Evolutionary conservation across 2,113 vertebrate species (phyloP).

Genomic region (Callaeas wilsoni): DNA sequence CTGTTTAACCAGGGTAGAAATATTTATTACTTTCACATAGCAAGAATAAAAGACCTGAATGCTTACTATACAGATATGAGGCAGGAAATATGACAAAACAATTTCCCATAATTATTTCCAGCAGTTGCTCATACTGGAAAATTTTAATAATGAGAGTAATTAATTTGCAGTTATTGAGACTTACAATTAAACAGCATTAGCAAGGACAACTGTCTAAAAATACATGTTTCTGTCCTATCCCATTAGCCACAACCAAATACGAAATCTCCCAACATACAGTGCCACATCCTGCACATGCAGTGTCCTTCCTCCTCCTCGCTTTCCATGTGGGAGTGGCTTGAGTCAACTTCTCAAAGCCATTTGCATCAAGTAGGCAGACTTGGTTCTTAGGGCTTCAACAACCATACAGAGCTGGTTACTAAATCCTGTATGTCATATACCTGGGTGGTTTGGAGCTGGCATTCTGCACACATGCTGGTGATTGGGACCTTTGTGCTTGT

Average conservation of each 20-base stretch:
- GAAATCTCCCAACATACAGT: neutral
- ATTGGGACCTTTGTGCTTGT: neutral
- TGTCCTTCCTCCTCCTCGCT: neutral
- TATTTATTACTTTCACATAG: neutral
- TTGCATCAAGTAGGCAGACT: neutral
- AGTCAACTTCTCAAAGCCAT: neutral
- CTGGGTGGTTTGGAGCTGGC: neutral
- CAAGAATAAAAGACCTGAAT: neutral
- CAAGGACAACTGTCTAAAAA: slow-evolving; percentile 13
- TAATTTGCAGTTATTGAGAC: neutral
- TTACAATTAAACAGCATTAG: neutral
- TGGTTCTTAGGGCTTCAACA: neutral
- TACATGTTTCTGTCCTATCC: neutral
- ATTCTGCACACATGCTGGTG: neutral
- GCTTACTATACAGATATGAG: neutral
- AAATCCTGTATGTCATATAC: neutral
- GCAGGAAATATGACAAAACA: slow-evolving; percentile 15
- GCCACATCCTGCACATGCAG: neutral
- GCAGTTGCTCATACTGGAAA: neutral
- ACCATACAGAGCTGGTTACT: neutral
- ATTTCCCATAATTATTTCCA: slow-evolving; percentile 31
- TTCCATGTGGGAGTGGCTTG: neutral
- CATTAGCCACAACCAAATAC: neutral
- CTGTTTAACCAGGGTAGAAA: neutral
- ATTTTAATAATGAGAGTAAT: neutral